These are phyloP conservation scores for Abrostola tripartita DNA, from an alignment of 2,888 invertebrate species.

Conservation along the genomic window DNA sequence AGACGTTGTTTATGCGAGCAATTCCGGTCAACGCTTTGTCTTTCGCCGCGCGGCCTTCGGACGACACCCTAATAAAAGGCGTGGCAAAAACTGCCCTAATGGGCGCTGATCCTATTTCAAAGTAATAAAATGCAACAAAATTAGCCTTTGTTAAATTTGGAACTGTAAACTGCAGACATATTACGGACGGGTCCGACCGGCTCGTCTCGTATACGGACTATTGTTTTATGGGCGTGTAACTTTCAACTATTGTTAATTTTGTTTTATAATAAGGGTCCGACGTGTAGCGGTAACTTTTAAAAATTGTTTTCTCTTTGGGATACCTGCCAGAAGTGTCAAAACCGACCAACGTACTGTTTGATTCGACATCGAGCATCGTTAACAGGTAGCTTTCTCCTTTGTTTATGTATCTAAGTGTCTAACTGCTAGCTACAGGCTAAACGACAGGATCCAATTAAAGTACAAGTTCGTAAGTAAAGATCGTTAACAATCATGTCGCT, in stretches of 20 bases:
- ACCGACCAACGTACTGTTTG: background rate
- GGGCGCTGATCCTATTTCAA: slow-evolving; percentile 85
- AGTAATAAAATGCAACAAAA: slow-evolving; percentile 88
- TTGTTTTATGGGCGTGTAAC: slow-evolving; percentile 79
- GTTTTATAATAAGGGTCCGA: slow-evolving; percentile 44
- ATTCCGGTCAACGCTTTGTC: slow-evolving; percentile 85
- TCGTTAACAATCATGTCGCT: slow-evolving; percentile 1
- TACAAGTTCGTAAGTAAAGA: slow-evolving; percentile 3
- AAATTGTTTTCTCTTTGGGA: slow-evolving; percentile 33
- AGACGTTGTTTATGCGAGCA: slow-evolving; percentile 84
- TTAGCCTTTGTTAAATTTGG: slow-evolving; percentile 83
- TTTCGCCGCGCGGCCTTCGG: slow-evolving; percentile 84
- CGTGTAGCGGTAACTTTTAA: slow-evolving; percentile 30
- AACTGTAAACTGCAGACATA: slow-evolving; percentile 75
- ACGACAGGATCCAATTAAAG: background rate
- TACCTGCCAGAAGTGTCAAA: slow-evolving; percentile 34
- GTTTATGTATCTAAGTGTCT: background rate
- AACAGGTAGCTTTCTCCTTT: slow-evolving; percentile 38
- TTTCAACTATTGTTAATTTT: slow-evolving; percentile 61
- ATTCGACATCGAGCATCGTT: slow-evolving; percentile 15
- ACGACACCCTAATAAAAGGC: slow-evolving; percentile 88
- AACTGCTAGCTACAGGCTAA: background rate
- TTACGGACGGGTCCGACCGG: slow-evolving; percentile 66
- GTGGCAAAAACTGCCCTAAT: slow-evolving; percentile 86
- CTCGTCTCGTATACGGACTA: slow-evolving; percentile 62